These are phyloP conservation scores for Rhombomys opimus DNA, from an alignment of 2,113 vertebrate species.

Conservation along the genomic window DNA sequence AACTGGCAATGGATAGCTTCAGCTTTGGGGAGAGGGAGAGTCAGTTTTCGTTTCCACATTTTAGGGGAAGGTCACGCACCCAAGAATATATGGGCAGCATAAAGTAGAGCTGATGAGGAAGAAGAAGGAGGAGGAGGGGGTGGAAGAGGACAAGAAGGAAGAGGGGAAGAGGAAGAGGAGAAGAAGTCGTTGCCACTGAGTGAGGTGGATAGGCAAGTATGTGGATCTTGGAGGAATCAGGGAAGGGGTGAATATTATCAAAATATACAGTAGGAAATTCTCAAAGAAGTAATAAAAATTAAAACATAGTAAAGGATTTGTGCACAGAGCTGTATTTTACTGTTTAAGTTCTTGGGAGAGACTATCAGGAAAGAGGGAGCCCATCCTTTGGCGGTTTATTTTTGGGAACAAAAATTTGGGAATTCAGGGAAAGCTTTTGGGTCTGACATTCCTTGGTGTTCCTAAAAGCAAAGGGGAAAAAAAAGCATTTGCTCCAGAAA, in stretches of 20 bases:
- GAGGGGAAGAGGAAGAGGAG: not conserved
- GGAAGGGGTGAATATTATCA: not conserved
- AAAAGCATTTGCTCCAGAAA: not conserved
- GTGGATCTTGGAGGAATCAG: not conserved
- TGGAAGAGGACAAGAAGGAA: not conserved
- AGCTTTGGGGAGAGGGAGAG: not conserved
- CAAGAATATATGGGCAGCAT: no score
- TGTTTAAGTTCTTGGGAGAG: not conserved
- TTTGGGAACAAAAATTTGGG: not conserved
- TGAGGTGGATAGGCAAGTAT: no score
- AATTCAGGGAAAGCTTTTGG: not conserved
- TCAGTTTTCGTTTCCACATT: not conserved
- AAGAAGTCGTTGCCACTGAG: not conserved
- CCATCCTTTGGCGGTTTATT: not conserved
- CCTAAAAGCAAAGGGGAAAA: not conserved
- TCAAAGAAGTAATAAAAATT: not conserved
- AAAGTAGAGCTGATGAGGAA: not conserved
- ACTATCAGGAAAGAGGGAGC: not conserved
- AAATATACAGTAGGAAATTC: not conserved
- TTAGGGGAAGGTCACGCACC: not conserved
- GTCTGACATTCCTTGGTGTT: not conserved
- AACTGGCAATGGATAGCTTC: not conserved
- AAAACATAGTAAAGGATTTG: not conserved
- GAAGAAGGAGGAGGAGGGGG: not conserved
- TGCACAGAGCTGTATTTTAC: not conserved